Evolutionary conservation across 2,888 invertebrate species (phyloP).

Genomic region (Catocala fraxini): DNA sequence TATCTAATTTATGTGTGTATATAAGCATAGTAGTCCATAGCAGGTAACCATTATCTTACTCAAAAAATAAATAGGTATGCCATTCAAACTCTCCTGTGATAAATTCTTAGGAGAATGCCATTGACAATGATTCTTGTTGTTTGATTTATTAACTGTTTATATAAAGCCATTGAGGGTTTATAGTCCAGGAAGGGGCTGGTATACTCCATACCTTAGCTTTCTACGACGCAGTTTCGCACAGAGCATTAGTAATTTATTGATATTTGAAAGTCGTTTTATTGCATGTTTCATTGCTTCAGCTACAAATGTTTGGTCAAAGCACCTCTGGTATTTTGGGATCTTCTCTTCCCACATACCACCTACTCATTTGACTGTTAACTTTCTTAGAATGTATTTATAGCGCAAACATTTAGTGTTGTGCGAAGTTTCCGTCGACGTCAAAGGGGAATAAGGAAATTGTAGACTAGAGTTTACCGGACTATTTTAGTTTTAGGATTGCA

Average conservation of each 20-base stretch:
- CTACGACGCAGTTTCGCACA: constrained; percentile 22
- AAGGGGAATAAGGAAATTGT: constrained; percentile 22
- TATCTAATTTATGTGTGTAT: too few species aligned
- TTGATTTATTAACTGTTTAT: constrained; percentile 8
- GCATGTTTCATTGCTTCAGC: constrained; percentile 26
- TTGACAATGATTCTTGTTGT: not conserved
- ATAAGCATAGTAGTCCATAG: too few species aligned
- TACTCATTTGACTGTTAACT: constrained; percentile 22
- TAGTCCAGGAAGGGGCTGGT: constrained; percentile 22
- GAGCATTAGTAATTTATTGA: constrained; percentile 39
- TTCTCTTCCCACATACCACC: constrained; percentile 34
- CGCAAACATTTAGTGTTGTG: constrained; percentile 26
- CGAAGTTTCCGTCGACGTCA: constrained; percentile 22
- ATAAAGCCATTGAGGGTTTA: constrained; percentile 18
- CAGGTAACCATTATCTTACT: too few species aligned
- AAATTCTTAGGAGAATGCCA: not conserved
- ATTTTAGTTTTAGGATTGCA: constrained; percentile 10
- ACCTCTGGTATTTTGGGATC: constrained; percentile 28
- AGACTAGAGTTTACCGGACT: constrained; percentile 2
- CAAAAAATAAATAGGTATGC: too few species aligned
- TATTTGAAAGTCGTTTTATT: constrained; percentile 39
- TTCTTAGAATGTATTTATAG: constrained; percentile 18
- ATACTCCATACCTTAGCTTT: constrained; percentile 12
- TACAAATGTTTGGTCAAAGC: constrained; percentile 22
- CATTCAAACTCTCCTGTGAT: too few species aligned